Evolutionary conservation across 1,140 invertebrate species (phyloP), one percentile per base, ranked within the genome.

Genomic region (Heliconius nattereri): DNA sequence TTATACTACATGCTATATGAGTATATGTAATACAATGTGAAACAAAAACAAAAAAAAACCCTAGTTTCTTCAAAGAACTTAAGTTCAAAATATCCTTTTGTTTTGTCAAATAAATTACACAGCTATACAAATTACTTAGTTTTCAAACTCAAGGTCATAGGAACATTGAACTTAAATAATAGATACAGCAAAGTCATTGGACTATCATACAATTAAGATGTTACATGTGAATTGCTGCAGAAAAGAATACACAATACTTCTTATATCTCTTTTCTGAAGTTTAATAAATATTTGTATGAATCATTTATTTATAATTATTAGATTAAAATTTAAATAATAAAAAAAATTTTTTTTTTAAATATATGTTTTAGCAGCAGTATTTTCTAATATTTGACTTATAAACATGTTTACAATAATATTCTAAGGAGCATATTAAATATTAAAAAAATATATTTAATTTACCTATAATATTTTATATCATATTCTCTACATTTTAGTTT

Each of bases 161-260:
- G 60, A 66, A 66, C 60, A 66, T 66, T 66, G 60, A 66, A 66
- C 60, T 66, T 29, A 66, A 66, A 66, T 66, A 66, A 66, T 66
- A 66, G 60, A 66, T 26, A 29, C 13, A 26, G 9, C n/a, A 11
- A 29, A 66, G 60, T 66, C 60, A 66, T 29, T 66, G 26, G 60
- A 66, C 60, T 66, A 66, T 66, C 60, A 29, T 26, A 29, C 23
- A 66, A 13, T 26, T 66, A 66, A 66, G 11, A 66, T 66, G 13
- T 66, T 60, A 60, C n/a, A 6, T 66, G 3, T 66, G 26, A 11
- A 66, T 66, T 29, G 26, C 26, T 16, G 2, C 9, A 29, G 16
- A 66, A 26, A 66, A 57, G 8, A 57, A 57, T 57, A 57, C 54
- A 57, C 54, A 57, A 57, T 23, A 20, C n/a, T 16, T 45, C 40